A percentile compares a stretch with the other conserved stretches of the same genome.
Evolutionary conservation across 2,113 vertebrate genomes (phyloP).

Genomic region (Ancistrus triradiatus): DNA sequence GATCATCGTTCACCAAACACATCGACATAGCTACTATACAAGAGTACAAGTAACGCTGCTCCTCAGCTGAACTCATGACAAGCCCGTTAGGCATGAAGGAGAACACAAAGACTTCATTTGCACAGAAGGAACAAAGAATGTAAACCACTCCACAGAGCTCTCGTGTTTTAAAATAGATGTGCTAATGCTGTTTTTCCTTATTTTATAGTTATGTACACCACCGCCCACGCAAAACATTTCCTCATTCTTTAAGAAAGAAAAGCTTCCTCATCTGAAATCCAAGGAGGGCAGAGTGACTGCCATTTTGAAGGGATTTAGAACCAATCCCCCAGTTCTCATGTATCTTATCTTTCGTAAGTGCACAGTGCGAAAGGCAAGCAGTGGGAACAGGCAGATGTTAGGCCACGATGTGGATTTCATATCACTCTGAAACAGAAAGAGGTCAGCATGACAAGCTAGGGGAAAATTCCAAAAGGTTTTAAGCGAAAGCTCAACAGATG

Average conservation of each 20-base stretch:
- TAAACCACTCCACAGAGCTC: not conserved
- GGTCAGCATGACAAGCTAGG: not conserved
- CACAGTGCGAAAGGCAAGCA: not conserved
- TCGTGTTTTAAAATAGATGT: too few relatives aligned
- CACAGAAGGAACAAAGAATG: not conserved
- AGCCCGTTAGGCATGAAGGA: not conserved
- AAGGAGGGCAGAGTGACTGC: not conserved
- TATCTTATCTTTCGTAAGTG: not conserved
- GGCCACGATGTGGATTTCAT: not conserved
- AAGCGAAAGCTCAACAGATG: too few relatives aligned
- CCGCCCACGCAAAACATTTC: slow-evolving; percentile 9
- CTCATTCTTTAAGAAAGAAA: not conserved
- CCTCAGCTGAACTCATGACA: slow-evolving; percentile 27
- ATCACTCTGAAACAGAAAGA: not conserved
- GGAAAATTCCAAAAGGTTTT: too few relatives aligned
- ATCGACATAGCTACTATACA: too few relatives aligned
- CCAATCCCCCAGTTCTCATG: not conserved
- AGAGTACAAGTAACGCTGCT: slow-evolving; percentile 4
- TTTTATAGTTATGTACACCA: not conserved
- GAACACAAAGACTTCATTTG: slow-evolving; percentile 11
- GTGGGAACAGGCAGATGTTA: not conserved
- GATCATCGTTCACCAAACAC: too few relatives aligned
- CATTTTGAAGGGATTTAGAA: not conserved
- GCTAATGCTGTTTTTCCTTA: not conserved
- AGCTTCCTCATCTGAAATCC: not conserved